Evolutionary conservation across 2,113 vertebrate genomes (phyloP), one percentile per base, ranked within the genome.

Genomic region (Fregetta grallaria): DNA sequence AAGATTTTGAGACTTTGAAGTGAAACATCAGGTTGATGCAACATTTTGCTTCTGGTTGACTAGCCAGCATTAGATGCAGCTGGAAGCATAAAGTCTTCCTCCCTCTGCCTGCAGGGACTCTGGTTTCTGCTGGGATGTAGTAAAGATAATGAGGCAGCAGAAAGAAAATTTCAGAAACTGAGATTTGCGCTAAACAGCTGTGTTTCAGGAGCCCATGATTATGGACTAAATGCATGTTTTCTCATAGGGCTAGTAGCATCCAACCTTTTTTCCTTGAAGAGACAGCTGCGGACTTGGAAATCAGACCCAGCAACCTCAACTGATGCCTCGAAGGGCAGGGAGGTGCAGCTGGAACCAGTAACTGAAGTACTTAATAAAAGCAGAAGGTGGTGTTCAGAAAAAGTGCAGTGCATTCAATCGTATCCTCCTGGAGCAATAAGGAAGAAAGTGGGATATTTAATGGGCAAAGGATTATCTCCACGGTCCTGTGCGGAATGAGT

Each of bases 141-240:
- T 72, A 88, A 94, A 94, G 78, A 94, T 93, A 92, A 95, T 94
- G 91, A 96, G 91, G 73, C 86, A 93, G 49, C 55, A 92, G 66
- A 88, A 96, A 90, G 75, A 88, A 93, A 71, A 91, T 81, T 71
- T 93, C 68, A 84, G 83, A 80, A 92, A 86, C 94, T 78, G 75
- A 84, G 76, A 81, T 92, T 95, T 88, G 86, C 3, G 1, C 61
- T 67, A 81, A 65, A 68, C 94, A 96, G 90, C 76, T 96, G 94
- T 78, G 61, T 88, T 95, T 90, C 88, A 80, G 92, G 77, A 97
- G 77, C 86, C 86, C 25, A 0, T 67, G 65, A 36, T 78, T 88
- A 44, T 45, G 61, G 49, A 50, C 47, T 90, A 66, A 86, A 83
- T 50, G 25, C 23, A 1, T 87, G 66, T 86, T 84, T 96, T 88